Evolutionary conservation across 2,888 invertebrate species (phyloP), one percentile per base, ranked within the genome.

Genomic region (Linnaemya vulpina): DNA sequence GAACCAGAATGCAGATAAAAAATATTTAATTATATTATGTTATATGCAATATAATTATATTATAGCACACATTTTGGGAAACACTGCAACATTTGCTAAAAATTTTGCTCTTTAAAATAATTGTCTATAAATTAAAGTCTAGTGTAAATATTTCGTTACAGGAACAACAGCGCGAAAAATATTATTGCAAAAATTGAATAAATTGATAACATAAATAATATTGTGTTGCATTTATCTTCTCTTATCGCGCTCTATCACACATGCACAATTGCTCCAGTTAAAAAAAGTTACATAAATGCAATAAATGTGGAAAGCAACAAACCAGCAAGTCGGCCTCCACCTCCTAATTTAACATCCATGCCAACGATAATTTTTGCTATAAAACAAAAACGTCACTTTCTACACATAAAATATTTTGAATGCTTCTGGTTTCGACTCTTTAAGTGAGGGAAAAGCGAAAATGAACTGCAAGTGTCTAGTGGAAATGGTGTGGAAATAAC

Each of bases 401-500:
- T 40, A 62, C 49, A 70, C 20, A 60, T 17, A 70, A 62, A 70
- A 68, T 67, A 43, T 17, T 55, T 75, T 58, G 35, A 67, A 67
- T 46, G 65, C 76, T 46, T 43, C 55, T 46, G 60, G 25, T 51
- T 78, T 78, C 70, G 65, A 43, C 17, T 65, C 15, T 5, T 51
- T 60, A 51, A 25, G 53, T 53, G 13, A 3, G 22, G 38, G 38
- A 13, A 60, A 60, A 51, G 40, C 5, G 25, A 9, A 71, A 43
- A 20, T 20, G 8, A 51, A 70, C 62, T 62, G 25, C 15, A 30
- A 74, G 25, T 11, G 30, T 62, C 40, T 43, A 43, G 74, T 35
- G n/a, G 74, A 67, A 81, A 81, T 81, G 80, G 67, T 22, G 68
- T 75, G 74, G 74, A 81, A 75, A 74, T 60, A 74, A 81, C 62